Percentiles rank a stretch among this genome's conserved stretches.
Evolutionary conservation across 2,797 vertebrate genomes (phyloP).

Genomic region (Myotis planiceps): DNA sequence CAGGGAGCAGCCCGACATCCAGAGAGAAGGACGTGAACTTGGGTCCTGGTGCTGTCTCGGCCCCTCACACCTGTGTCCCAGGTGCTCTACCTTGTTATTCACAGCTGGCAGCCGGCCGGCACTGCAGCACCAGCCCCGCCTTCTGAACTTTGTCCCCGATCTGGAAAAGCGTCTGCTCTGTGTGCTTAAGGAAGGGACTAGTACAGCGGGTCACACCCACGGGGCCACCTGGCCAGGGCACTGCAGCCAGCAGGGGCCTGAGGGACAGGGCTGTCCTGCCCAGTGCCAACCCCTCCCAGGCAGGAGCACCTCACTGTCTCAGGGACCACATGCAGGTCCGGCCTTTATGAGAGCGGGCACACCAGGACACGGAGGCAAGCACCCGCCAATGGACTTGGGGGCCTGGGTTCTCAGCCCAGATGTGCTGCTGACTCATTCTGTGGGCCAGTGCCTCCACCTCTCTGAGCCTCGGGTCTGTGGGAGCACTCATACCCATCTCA

Average conservation of each 20-base stretch:
- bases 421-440: not conserved
- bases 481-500: not conserved
- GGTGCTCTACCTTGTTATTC: not conserved
- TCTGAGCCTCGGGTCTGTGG: not conserved
- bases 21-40: not conserved
- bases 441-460: not conserved
- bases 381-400: not conserved
- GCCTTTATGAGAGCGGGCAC: not conserved
- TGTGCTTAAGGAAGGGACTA: not conserved
- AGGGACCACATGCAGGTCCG: not conserved
- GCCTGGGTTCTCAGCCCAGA: not conserved
- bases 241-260: not conserved
- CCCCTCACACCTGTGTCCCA: not conserved
- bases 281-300: not conserved
- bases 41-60: not conserved
- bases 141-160: constrained; percentile 51
- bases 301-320: not conserved
- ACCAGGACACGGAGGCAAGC: not conserved
- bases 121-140: not conserved
- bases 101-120: not conserved
- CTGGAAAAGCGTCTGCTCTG: not conserved
- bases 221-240: not conserved
- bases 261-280: not conserved
- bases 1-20: not conserved
- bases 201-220: not conserved